Evolutionary conservation across 2,888 invertebrate species (phyloP), one percentile per base, ranked within the genome.

Genomic region (Zaprionus obscuricornis): DNA sequence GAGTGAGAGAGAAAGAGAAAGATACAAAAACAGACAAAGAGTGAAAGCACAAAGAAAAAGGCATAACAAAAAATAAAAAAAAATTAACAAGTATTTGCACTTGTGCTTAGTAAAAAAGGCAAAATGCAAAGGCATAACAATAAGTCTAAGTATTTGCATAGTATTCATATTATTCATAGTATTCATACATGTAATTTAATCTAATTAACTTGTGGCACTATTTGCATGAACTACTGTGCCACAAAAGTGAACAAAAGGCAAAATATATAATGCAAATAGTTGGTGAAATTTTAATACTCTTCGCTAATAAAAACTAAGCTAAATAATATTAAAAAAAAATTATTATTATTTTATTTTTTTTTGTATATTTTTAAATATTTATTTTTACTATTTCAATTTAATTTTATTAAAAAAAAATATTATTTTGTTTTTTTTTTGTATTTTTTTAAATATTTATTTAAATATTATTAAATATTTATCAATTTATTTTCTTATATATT

Each of bases 131-230:
- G 22, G 13, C 4, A 24, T 13, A 20, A 10, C 22, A 34, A 5
- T 50, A 40, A n/a, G n/a, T n/a, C n/a, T n/a, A n/a, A n/a, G 10
- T 40, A 36, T 37, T 2, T 40, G 26, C 36, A 52, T 63, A 33
- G 20, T 54, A 46, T 50, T 47, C 66, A 66, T 68, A 77, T 65
- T 63, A n/a, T n/a, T n/a, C 36, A 52, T 63, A 33, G 20, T 54
- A 46, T 50, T 47, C 66, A 66, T 68, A 77, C 63, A 62, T 66
- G 52, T 39, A 46, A 66, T 74, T 55, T 82, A 82, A 82, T 82
- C 81, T 82, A 79, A 82, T 82, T 82, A 82, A 82, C 81, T 82
- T 82, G 76, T 83, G 84, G 70, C 81, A 84, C 57, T n/a, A n/a
- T 78, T 66, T 45, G 84, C 72, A 66, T 85, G 86, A 75, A 65